Evolutionary conservation across 1,140 invertebrate genomes (phyloP), one percentile per base, ranked within the genome.

Genomic region (Kradibia gibbosae): DNA sequence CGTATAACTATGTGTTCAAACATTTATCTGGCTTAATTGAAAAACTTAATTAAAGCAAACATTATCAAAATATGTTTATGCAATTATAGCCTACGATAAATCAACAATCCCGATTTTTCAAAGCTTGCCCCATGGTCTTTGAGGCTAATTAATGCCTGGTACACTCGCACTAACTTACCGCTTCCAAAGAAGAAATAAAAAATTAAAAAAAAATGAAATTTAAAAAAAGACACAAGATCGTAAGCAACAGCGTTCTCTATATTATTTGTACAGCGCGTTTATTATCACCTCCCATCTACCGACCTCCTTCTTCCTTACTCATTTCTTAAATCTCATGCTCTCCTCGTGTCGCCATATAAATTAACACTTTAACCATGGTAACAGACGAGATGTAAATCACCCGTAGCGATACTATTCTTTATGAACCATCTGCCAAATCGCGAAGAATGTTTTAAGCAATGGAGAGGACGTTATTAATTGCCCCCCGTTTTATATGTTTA

Each of bases 351-450:
- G 82, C 82, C 73, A 80, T 80, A 88, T 87, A 88, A 88, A 89
- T 89, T 88, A 88, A 88, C 86, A 85, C 85, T 85, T 67, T n/a
- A n/a, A 82, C 84, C 80, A 65, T 55, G 74, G 72, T 34, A 60
- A 81, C 72, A 48, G 74, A 80, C 83, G 84, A 76, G 81, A 83
- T 85, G 86, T 86, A 85, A 86, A 87, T 87, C 84, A 86, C 83
- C 73, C 82, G 84, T 81, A 75, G 84, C 48, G 50, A 36, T 34
- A 60, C 13, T 34, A 45, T 42, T 65, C 53, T 74, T 82, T 78
- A 82, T 82, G 75, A 82, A 83, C 79, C 78, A 80, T 72, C 81
- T 78, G 75, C 77, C 81, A 76, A 82, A 82, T 62, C 62, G 45
- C 72, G 72, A 75, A 81, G 73, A 70, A 45, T 45, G 79, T 55